Evolutionary conservation across 2,888 invertebrate species (phyloP).

Genomic region (Agrotis exclamationis): DNA sequence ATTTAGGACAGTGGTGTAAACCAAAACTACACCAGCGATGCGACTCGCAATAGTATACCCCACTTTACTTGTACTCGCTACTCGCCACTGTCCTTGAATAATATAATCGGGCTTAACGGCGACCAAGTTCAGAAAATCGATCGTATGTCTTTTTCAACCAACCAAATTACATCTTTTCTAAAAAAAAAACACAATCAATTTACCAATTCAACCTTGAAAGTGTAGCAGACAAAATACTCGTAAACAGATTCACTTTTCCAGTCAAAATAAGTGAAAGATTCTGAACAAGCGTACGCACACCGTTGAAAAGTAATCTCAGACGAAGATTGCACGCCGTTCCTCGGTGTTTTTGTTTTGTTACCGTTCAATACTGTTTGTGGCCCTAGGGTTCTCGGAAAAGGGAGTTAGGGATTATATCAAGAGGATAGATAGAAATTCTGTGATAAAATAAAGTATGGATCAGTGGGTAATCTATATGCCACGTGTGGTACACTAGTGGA

Average conservation of each 20-base stretch:
- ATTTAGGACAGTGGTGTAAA: too few relatives aligned
- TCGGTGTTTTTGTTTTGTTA: slow-evolving; percentile 30
- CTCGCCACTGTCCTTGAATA: too few relatives aligned
- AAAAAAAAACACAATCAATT: not conserved
- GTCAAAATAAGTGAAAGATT: slow-evolving; percentile 24
- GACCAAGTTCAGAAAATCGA: not conserved
- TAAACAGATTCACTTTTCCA: slow-evolving; percentile 35
- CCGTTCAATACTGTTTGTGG: slow-evolving; percentile 22
- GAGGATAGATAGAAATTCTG: not conserved
- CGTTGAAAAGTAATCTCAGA: slow-evolving; percentile 25
- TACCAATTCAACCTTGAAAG: slow-evolving; percentile 21
- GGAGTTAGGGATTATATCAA: not conserved
- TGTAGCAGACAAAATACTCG: slow-evolving; percentile 8
- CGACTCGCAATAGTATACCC: too few relatives aligned
- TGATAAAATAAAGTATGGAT: slow-evolving; percentile 1
- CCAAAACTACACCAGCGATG: too few relatives aligned
- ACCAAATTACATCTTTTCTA: not conserved
- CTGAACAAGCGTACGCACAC: slow-evolving; percentile 16
- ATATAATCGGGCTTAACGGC: too few relatives aligned
- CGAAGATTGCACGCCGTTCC: slow-evolving; percentile 31
- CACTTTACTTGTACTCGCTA: too few relatives aligned
- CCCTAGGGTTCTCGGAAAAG: slow-evolving; percentile 12
- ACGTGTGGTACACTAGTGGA: not conserved
- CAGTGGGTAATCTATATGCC: not conserved
- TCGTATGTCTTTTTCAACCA: not conserved